These are phyloP conservation scores for Aplysia californica DNA, from an alignment of 1,140 invertebrate genomes.

Conservation along the genomic window DNA sequence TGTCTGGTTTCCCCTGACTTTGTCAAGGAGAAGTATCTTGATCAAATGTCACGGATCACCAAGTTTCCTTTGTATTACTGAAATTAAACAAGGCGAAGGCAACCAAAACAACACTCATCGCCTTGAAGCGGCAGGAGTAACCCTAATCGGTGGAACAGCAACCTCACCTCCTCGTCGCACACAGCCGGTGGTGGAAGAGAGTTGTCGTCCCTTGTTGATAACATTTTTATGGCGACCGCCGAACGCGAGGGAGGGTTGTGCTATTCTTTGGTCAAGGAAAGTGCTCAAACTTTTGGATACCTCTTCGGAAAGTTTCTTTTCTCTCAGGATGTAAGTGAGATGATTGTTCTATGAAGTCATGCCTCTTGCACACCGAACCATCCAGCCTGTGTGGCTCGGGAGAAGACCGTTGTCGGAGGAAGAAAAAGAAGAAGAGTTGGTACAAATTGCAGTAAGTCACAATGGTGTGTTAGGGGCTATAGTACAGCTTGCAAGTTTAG, in stretches of 20 bases:
- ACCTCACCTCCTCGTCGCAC: no score
- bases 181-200: neutral
- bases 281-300: neutral
- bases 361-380: conserved; percentile 51
- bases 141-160: no score
- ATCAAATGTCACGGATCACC: no score
- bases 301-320: neutral
- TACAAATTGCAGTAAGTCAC: conserved; percentile 75
- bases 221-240: neutral
- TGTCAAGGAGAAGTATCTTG: no score
- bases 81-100: no score
- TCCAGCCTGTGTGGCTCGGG: conserved; percentile 50
- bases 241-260: neutral
- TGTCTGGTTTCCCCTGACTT: no score
- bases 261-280: neutral
- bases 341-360: conserved; percentile 31
- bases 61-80: no score
- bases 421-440: conserved; percentile 36
- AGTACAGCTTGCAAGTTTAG: conserved; percentile 81
- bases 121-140: no score
- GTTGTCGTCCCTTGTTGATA: neutral
- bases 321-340: neutral
- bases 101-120: no score
- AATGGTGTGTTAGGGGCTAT: conserved; percentile 81
- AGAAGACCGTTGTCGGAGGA: conserved; percentile 37